A percentile compares a stretch with the other conserved stretches of the same genome.
Conservation (phyloP, 2,888 invertebrate genomes). For the Mechanitis messenoides region DNA sequence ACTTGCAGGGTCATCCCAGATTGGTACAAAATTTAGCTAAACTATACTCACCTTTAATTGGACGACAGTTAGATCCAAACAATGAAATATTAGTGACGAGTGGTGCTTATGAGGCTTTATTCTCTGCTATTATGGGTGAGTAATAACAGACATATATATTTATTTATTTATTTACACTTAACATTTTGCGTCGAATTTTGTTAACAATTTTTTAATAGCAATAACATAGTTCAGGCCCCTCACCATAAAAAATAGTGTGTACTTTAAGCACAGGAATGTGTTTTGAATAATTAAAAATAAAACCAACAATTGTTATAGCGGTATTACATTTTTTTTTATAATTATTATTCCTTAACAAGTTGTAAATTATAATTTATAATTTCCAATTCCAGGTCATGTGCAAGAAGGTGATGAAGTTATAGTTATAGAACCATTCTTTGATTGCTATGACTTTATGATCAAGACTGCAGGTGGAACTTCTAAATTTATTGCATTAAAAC, state of each 20-base stretch:
- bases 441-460: constrained; percentile 98
- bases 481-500: constrained; percentile 90
- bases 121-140: constrained; percentile 83
- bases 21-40: constrained; percentile 89
- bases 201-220: too few relatives aligned
- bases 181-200: too few relatives aligned
- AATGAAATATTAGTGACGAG: constrained; percentile 92
- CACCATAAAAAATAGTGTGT: neutral
- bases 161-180: too few relatives aligned
- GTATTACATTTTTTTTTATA: too few relatives aligned
- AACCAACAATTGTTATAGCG: too few relatives aligned
- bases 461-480: constrained; percentile 90
- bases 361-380: constrained; percentile 1
- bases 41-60: constrained; percentile 88
- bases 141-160: neutral
- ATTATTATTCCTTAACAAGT: neutral
- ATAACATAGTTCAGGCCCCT: too few relatives aligned
- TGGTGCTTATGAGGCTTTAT: constrained; percentile 97
- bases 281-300: too few relatives aligned
- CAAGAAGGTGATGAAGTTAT: constrained; percentile 94
- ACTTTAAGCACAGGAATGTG: too few relatives aligned
- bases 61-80: constrained; percentile 86
- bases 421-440: constrained; percentile 98
- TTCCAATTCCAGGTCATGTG: constrained; percentile 81
- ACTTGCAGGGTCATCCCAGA: constrained; percentile 90